A percentile compares a stretch with the other conserved stretches of the same genome.
phyloP scores from a whole-genome alignment of 2,888 invertebrate species.

The Galeopsomyia nigrocyanea region DNA sequence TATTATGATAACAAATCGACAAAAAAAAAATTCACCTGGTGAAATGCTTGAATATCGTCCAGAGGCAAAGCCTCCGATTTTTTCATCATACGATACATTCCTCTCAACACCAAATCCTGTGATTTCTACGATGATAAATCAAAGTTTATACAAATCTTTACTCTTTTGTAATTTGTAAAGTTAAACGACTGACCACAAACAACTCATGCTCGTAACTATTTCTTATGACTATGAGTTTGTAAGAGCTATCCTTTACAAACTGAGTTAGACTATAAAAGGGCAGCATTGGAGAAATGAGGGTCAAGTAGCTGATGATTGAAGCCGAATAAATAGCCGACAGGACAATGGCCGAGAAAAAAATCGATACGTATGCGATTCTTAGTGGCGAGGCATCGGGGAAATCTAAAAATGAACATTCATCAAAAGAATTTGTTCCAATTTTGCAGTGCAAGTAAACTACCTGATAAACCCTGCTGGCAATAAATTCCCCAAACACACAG shows the following conservation, averaged over 20 bases:
- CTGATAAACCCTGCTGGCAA: slow-evolving; percentile 53
- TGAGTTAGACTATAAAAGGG: slow-evolving; percentile 29
- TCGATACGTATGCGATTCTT: slow-evolving; percentile 45
- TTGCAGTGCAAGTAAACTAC: slow-evolving; percentile 17
- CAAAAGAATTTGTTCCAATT: neutral
- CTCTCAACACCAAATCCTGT: slow-evolving; percentile 11
- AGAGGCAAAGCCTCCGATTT: slow-evolving; percentile 23
- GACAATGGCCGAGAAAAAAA: slow-evolving; percentile 40
- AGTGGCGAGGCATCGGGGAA: slow-evolving; percentile 33
- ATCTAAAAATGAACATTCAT: slow-evolving; percentile 12
- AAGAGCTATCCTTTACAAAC: slow-evolving; percentile 38
- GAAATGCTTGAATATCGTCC: slow-evolving; percentile 26
- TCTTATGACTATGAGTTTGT: slow-evolving; percentile 37
- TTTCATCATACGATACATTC: slow-evolving; percentile 38
- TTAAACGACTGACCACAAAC: slow-evolving; percentile 27
- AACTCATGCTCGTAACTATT: slow-evolving; percentile 40
- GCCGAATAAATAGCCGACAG: slow-evolving; percentile 45
- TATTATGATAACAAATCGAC: neutral
- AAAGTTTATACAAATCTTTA: neutral
- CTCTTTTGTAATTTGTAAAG: neutral
- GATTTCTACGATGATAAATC: slow-evolving; percentile 24
- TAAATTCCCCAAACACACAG: slow-evolving; percentile 50
- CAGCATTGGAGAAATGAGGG: slow-evolving; percentile 27
- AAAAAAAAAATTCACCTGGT: slow-evolving; percentile 34
- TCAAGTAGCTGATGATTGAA: slow-evolving; percentile 44